Evolutionary conservation across 1,140 invertebrate genomes (phyloP).

Genomic region (Cyrtorhinus lividipennis): DNA sequence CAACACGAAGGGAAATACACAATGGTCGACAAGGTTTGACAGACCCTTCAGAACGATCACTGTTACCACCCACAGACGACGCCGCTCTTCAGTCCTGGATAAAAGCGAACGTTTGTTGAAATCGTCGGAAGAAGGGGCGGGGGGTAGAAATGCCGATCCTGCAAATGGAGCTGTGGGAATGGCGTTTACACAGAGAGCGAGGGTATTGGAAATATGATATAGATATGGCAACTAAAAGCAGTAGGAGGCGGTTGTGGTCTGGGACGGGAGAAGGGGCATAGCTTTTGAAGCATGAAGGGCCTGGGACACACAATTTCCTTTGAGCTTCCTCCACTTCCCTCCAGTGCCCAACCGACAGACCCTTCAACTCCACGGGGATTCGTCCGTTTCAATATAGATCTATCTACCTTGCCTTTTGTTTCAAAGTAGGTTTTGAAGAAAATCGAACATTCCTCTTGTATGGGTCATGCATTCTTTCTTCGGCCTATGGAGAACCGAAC

Average conservation of each 20-base stretch:
- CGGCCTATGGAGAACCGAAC: no score
- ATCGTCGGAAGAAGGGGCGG: background rate
- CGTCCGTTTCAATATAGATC: constrained; percentile 10
- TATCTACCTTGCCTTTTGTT: background rate
- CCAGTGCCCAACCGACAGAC: background rate
- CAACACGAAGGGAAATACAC: no score
- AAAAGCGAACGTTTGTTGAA: no score
- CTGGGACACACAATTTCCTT: constrained; percentile 16
- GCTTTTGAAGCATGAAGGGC: constrained; percentile 15
- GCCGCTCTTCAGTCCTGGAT: no score
- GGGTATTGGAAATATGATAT: constrained; percentile 14
- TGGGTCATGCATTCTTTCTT: no score
- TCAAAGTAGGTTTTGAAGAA: background rate
- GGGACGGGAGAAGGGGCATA: background rate
- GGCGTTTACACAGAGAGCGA: background rate
- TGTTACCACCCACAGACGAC: no score
- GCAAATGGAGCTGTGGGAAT: background rate
- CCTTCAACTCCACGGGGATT: background rate
- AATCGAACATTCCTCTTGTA: background rate
- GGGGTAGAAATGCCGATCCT: background rate
- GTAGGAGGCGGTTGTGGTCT: background rate
- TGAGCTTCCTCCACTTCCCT: constrained; percentile 10
- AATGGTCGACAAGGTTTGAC: no score
- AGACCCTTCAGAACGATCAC: no score
- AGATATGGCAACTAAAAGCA: constrained; percentile 12